Evolutionary conservation across 2,113 vertebrate genomes (phyloP), one percentile per base, ranked within the genome.

Genomic region (Nothoprocta perdicaria): DNA sequence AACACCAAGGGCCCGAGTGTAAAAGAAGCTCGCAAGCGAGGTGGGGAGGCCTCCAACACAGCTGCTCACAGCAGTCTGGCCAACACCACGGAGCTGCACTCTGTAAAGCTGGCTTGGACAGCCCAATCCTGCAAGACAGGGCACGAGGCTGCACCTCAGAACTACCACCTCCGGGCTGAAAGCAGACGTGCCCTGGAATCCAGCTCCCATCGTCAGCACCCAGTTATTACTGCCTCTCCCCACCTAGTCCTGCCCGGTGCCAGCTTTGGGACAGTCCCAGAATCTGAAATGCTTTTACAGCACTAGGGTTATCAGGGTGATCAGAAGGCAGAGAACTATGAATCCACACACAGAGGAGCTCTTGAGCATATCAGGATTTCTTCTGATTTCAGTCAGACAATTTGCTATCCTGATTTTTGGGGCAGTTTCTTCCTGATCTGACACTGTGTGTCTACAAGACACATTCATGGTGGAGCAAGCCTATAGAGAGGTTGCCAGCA

Each of bases 351-450:
- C 21, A 67, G 6, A 22, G n/a, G 65, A n/a, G 41, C 33, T 80
- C 60, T 72, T 45, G 26, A 27, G 41, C 27, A 80, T 23, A 83
- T 27, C 35, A 80, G 4, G 16, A 85, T 38, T 77, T 87, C 60
- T 48, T 22, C 43, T 62, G 26, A 52, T 46, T 12, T n/a, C 16
- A 90, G 31, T 10, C 62, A 33, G 38, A 55, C 24, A 67, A 14
- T 60, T 87, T 53, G 15, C 27, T 84, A 55, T 7, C 21, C 38
- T 6, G 55, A 38, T 45, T 18, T 90, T 57, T 80, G 79, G 85
- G 38, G 66, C 61, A 48, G 43, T 29, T 57, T 89, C 31, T 66
- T 94, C 55, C 60, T 90, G 62, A 60, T 81, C 66, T 65, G 58
- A 50, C 35, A 61, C 4, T 14, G 65, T 67, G 15, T 31, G 41